Conservation (phyloP, 2,797 vertebrate genomes). For the Steatocranus sp. region DNA sequence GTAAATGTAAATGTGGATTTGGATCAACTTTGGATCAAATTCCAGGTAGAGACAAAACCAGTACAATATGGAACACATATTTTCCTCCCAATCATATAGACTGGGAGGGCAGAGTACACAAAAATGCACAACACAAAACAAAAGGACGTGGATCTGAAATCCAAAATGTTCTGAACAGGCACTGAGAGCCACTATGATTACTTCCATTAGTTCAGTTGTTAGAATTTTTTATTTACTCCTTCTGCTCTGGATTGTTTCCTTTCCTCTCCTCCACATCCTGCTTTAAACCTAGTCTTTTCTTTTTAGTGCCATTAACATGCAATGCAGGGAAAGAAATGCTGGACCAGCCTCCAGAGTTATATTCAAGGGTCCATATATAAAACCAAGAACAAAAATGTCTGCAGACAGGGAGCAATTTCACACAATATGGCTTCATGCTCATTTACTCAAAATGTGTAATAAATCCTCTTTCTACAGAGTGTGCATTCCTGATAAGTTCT, state of each 20-base stretch:
- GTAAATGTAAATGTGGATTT: background rate
- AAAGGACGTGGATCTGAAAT: background rate
- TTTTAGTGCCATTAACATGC: constrained; percentile 41
- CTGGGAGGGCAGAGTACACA: background rate
- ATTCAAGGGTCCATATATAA: constrained; percentile 9
- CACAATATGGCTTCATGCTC: constrained; percentile 10
- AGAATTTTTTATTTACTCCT: background rate
- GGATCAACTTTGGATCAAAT: background rate
- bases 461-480: background rate
- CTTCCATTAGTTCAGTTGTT: background rate
- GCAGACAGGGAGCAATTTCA: constrained; percentile 26
- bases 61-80: background rate
- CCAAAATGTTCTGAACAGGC: background rate
- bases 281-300: background rate
- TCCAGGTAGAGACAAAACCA: background rate
- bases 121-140: background rate
- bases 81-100: background rate
- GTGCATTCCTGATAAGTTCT: background rate
- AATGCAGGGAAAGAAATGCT: constrained; percentile 23
- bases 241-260: background rate
- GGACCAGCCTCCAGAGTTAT: constrained; percentile 25
- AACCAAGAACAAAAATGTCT: constrained; percentile 32
- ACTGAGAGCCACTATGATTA: background rate
- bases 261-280: background rate
- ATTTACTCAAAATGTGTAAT: constrained; percentile 19